Base-by-base conservation (phyloP, 1,140 invertebrate species). In the Brachionus sp. region DNA sequence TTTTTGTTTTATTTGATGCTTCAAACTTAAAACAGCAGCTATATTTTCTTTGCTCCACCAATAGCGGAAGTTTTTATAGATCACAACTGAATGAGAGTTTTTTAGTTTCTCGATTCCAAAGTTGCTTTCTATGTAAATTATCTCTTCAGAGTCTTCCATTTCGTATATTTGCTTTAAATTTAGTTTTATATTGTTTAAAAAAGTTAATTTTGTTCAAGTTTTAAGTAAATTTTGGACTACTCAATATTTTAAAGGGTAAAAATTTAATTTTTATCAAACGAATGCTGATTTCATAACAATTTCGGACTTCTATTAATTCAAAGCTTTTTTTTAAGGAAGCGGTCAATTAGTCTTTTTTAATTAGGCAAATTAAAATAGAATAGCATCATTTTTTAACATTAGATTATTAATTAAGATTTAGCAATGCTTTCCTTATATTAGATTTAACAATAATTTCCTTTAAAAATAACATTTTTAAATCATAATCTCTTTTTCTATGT, bases 11-110 rank as follows among this genome's bases (percentile, higher is more conserved):
- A n/a, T n/a, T n/a, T n/a, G n/a, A n/a, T n/a, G n/a, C n/a, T n/a
- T n/a, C n/a, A n/a, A n/a, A n/a, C n/a, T n/a, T n/a, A n/a, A n/a
- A n/a, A n/a, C n/a, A n/a, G n/a, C n/a, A n/a, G n/a, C 64, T 70
- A 37, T 70, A 39, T 39, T 70, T 39, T 37, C 35, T 39, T 39
- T 70, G 10, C 66, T 37, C 66, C 35, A 70, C 66, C 66, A 70
- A 70, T 70, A 70, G 9, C 66, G 33, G n/a, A 39, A 39, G 23
- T 70, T 70, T 70, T 39, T 37, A 39, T 19, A 70, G 13, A 70
- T 70, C 13, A 70, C 66, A 13, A 70, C 66, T 16, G 12, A n/a
- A 23, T 70, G 66, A 70, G 66, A 70, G 13, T 37, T 70, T 70
- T 70, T 70, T 62, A 23, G 7, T 62, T 62, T 62, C 50, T 39